These are phyloP conservation scores for Tetragnatha versicolor DNA, from an alignment of 1,140 invertebrate genomes.

Conservation along the genomic window DNA sequence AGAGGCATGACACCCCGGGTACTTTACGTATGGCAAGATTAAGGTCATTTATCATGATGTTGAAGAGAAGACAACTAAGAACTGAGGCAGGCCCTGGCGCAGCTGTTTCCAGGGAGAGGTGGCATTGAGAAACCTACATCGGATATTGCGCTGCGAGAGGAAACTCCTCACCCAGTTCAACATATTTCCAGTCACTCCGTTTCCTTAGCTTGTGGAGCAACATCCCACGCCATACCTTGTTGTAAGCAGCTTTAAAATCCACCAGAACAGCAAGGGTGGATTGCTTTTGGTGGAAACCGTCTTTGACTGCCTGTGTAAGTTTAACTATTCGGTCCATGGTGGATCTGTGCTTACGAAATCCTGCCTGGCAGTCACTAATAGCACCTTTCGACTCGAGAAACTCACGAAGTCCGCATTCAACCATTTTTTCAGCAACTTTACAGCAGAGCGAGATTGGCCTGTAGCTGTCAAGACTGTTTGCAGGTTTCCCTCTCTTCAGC, in stretches of 20 bases:
- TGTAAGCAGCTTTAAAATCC: too few relatives aligned
- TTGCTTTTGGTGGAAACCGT: neutral
- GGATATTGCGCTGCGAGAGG: neutral
- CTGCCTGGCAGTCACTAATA: constrained; percentile 7
- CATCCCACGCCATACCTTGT: too few relatives aligned
- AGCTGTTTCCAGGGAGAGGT: neutral
- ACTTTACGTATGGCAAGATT: neutral
- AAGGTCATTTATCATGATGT: neutral
- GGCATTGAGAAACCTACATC: neutral
- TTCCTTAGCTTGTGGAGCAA: too few relatives aligned
- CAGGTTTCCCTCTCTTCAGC: neutral
- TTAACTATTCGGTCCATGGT: constrained; percentile 8
- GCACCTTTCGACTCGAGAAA: neutral
- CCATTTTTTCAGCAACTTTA: neutral
- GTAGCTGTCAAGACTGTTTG: neutral
- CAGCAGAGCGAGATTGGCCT: neutral
- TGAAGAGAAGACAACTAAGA: neutral
- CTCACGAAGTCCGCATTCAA: neutral
- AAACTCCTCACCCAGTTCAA: neutral
- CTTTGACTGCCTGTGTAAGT: too few relatives aligned
- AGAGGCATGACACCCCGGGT: neutral
- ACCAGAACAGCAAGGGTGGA: neutral
- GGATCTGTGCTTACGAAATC: neutral
- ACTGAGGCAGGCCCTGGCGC: neutral
- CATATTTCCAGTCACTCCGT: neutral